Evolutionary conservation across 2,113 vertebrate species (phyloP).

Genomic region (Cyanoderma ruficeps): DNA sequence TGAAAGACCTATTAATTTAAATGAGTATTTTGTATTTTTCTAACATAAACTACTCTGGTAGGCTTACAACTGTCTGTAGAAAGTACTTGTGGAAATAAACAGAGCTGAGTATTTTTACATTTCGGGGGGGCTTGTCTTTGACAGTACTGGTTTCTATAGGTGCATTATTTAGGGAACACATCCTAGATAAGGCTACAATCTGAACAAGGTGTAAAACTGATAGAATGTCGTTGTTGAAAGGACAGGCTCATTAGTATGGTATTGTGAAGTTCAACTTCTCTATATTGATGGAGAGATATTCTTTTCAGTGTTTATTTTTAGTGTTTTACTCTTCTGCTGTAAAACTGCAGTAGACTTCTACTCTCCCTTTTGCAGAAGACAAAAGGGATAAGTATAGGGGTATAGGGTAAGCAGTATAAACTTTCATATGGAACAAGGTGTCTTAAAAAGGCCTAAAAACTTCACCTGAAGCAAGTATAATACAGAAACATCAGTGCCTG

Average conservation of each 20-base stretch:
- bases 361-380: background rate
- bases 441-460: background rate
- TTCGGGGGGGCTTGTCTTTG: background rate
- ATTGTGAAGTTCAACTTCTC: background rate
- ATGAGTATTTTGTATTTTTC: background rate
- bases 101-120: background rate
- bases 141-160: background rate
- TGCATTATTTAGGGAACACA: accelerated
- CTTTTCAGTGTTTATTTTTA: background rate
- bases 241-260: background rate
- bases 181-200: background rate
- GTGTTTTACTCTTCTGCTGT: background rate
- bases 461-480: background rate
- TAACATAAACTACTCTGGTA: background rate
- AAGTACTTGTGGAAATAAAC: background rate
- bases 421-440: background rate
- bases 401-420: background rate
- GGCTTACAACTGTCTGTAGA: background rate
- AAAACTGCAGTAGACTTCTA: no score
- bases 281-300: background rate
- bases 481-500: background rate
- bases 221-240: background rate
- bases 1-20: background rate
- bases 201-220: background rate
- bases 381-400: background rate